Base-by-base conservation (phyloP, 2,797 vertebrate species). In the Triplophysa yarkandensis region DNA sequence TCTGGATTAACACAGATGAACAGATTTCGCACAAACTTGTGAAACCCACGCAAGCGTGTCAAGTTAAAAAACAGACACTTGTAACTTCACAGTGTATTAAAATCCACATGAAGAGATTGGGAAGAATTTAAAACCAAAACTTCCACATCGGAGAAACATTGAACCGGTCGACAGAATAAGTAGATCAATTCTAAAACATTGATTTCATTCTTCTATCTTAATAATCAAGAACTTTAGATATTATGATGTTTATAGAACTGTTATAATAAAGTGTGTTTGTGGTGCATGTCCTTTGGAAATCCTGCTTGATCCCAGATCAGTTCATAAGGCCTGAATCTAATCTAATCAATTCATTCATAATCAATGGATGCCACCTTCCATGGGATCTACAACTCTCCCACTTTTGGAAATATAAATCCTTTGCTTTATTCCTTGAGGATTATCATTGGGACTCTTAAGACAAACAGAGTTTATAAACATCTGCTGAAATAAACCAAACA, bases 311-410 rank as follows among this genome's bases (percentile, higher is more conserved):
- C 44, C 7, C 9, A 52, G 21, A 52, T 27, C 11, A 16, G 16
- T 27, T 54, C 52, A 54, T 54, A 6, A 54, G 43, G 4, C 44
- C 21, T 62, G 54, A 4, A 27, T 41, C 34, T 76, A 28, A 57
- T 41, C 28, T 10, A 4, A 32, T 32, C 32, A 32, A 32, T 32
- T 32, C 3, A 32, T 32, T 14, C 1, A 11, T 4, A 41, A 41
- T 43, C 32, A n/a, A 44, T 71, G 32, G 17, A 41, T 46, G 74
- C 17, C 34, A 41, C 17, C 41, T 66, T 27, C 19, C 25, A 52
- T 46, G 7, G 19, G 8, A 13, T 48, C 61, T 36, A 71, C 27
- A 5, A 7, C 39, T 19, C 9, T 54, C 52, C 17, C 70, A 10
- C 46, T 50, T 19, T 25, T 7, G 25, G 3, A 16, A 36, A 34